These are phyloP conservation scores for Novumbra hubbsi DNA, from an alignment of 2,797 vertebrate genomes.

Conservation along the genomic window DNA sequence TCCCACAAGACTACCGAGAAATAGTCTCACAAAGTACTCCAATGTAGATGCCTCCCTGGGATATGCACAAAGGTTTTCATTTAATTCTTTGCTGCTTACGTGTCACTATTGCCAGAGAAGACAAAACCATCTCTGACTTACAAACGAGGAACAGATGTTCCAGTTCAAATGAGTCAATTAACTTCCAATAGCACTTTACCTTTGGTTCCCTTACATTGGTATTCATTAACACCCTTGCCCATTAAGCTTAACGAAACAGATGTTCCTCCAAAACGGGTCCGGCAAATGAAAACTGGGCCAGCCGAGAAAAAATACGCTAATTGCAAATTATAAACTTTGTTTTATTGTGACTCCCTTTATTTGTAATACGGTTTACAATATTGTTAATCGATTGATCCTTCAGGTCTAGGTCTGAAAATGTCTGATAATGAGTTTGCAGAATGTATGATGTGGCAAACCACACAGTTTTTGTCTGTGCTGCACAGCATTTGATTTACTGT, in stretches of 20 bases:
- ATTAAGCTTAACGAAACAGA: conserved; percentile 17
- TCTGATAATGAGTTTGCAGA: background rate
- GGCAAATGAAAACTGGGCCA: background rate
- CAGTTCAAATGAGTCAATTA: conserved; percentile 21
- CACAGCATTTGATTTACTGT: background rate
- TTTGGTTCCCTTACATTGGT: background rate
- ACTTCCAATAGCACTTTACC: conserved; percentile 13
- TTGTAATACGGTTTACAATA: background rate
- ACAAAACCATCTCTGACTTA: background rate
- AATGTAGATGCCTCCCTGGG: background rate
- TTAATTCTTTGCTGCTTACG: background rate
- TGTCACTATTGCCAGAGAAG: background rate
- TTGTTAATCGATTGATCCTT: background rate
- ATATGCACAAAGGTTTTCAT: background rate
- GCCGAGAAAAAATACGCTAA: background rate
- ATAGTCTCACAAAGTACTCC: background rate
- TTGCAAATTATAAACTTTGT: background rate
- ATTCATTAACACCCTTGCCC: conserved; percentile 16
- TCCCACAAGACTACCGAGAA: background rate
- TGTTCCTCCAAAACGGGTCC: background rate
- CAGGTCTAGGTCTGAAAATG: background rate
- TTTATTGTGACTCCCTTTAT: background rate
- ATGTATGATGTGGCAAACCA: background rate
- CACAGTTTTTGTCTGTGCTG: background rate
- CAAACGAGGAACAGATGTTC: conserved; percentile 24